Evolutionary conservation across 2,888 invertebrate genomes (phyloP).

Genomic region (Lathronympha strigana): DNA sequence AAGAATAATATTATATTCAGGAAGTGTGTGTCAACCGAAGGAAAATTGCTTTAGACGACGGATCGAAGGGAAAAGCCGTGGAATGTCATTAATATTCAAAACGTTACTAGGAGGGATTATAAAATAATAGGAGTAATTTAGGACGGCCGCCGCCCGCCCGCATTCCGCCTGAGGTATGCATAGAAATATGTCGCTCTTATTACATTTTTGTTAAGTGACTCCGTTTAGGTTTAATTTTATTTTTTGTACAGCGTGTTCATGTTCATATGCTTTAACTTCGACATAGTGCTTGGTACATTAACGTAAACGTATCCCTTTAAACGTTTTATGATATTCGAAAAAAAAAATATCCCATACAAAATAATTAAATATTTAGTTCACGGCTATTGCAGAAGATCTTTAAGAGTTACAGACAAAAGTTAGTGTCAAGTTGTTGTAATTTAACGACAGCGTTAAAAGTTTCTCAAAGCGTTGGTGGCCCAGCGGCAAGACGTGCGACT

Average conservation of each 20-base stretch:
- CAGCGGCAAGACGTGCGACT: too few species aligned
- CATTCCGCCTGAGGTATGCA: conserved; percentile 81
- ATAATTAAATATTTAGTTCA: too few species aligned
- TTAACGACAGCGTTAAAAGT: too few species aligned
- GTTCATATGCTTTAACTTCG: too few species aligned
- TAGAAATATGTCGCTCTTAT: conserved; percentile 80
- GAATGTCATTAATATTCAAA: conserved; percentile 84
- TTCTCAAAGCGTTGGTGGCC: too few species aligned
- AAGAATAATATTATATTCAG: conserved; percentile 49
- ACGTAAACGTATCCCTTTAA: too few species aligned
- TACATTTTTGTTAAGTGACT: conserved; percentile 74
- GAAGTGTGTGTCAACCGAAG: conserved; percentile 63
- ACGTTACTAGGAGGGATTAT: conserved; percentile 83
- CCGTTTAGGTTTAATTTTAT: conserved; percentile 31
- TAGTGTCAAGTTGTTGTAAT: too few species aligned
- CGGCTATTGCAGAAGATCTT: too few species aligned
- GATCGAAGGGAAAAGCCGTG: conserved; percentile 71
- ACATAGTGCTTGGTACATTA: too few species aligned
- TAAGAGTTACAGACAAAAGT: too few species aligned
- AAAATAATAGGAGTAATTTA: conserved; percentile 84
- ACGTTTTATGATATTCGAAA: too few species aligned
- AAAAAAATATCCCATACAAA: too few species aligned
- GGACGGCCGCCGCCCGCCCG: conserved; percentile 63
- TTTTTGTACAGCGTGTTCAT: conserved; percentile 15
- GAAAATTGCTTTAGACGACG: conserved; percentile 71